A percentile compares a stretch with the other conserved stretches of the same genome.
phyloP scores from a whole-genome alignment of 1,140 invertebrate species.

The Branchinecta lindahli region DNA sequence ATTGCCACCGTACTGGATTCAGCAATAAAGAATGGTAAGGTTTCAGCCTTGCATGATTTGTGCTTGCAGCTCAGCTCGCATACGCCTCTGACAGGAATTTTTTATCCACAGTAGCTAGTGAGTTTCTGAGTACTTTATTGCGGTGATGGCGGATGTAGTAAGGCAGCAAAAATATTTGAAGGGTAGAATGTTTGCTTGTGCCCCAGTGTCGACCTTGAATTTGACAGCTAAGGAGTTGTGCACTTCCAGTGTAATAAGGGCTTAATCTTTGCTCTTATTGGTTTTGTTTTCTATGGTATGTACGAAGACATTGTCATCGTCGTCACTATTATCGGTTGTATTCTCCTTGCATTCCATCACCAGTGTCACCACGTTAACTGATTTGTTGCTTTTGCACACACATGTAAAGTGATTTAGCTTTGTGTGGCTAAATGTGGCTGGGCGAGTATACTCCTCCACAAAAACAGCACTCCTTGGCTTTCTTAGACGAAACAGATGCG shows the following conservation, averaged over 20 bases:
- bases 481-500: not conserved
- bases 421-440: no score
- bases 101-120: slow-evolving; percentile 5
- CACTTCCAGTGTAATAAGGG: slow-evolving; percentile 8
- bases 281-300: slow-evolving; percentile 9
- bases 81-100: no score
- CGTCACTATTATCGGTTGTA: slow-evolving; percentile 4
- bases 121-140: slow-evolving; percentile 5
- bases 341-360: slow-evolving; percentile 8
- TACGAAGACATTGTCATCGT: slow-evolving; percentile 2
- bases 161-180: not conserved
- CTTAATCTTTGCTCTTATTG: slow-evolving; percentile 5
- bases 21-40: slow-evolving; percentile 5
- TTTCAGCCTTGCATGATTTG: slow-evolving; percentile 5
- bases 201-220: slow-evolving; percentile 9
- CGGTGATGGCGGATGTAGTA: not conserved
- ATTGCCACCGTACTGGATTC: not conserved
- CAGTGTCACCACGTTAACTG: not conserved
- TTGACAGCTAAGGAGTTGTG: not conserved
- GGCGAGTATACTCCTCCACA: no score
- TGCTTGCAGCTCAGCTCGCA: slow-evolving; percentile 4
- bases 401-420: no score
- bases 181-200: not conserved
- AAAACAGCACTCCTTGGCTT: not conserved
- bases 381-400: no score